These are phyloP conservation scores for Rhyacichthys aspro DNA, from an alignment of 2,797 vertebrate species.

Conservation along the genomic window DNA sequence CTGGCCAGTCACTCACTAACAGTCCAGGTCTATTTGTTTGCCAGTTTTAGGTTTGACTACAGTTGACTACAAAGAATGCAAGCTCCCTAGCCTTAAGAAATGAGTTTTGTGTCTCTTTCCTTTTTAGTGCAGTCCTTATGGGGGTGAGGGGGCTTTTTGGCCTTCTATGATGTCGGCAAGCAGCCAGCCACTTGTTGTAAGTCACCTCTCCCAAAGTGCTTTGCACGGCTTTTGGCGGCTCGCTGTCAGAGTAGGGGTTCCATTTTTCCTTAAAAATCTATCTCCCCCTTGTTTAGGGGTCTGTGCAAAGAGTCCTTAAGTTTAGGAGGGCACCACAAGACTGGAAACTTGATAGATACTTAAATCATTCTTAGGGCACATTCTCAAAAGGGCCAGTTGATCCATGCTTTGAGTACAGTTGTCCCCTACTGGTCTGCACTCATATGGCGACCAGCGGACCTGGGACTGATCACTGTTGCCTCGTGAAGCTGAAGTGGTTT, in stretches of 20 bases:
- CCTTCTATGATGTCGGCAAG: slow-evolving; percentile 76
- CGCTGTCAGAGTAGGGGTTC: slow-evolving; percentile 52
- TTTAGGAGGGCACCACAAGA: too few relatives aligned
- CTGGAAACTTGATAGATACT: too few relatives aligned
- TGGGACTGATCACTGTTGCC: too few relatives aligned
- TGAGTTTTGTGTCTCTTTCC: slow-evolving; percentile 67
- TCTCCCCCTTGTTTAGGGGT: slow-evolving; percentile 6
- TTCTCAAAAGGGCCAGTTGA: too few relatives aligned
- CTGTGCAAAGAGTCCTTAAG: too few relatives aligned
- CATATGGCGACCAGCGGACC: too few relatives aligned
- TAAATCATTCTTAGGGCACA: too few relatives aligned
- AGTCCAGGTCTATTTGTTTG: background rate
- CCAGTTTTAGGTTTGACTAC: slow-evolving; percentile 14
- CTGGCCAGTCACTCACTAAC: background rate
- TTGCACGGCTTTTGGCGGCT: slow-evolving; percentile 82
- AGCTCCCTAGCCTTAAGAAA: slow-evolving; percentile 26
- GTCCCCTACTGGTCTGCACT: too few relatives aligned
- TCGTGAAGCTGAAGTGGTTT: too few relatives aligned
- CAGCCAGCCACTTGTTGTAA: slow-evolving; percentile 79
- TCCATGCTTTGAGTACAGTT: too few relatives aligned
- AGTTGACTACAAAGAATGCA: slow-evolving; percentile 1
- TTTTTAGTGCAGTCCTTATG: slow-evolving; percentile 80
- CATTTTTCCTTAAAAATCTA: slow-evolving; percentile 30
- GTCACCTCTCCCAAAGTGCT: slow-evolving; percentile 76
- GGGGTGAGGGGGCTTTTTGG: slow-evolving; percentile 79